Percentiles rank a stretch among this genome's conserved stretches.
Evolutionary conservation across 2,113 vertebrate species (phyloP).

Genomic region (Paracanthobrama guichenoti): DNA sequence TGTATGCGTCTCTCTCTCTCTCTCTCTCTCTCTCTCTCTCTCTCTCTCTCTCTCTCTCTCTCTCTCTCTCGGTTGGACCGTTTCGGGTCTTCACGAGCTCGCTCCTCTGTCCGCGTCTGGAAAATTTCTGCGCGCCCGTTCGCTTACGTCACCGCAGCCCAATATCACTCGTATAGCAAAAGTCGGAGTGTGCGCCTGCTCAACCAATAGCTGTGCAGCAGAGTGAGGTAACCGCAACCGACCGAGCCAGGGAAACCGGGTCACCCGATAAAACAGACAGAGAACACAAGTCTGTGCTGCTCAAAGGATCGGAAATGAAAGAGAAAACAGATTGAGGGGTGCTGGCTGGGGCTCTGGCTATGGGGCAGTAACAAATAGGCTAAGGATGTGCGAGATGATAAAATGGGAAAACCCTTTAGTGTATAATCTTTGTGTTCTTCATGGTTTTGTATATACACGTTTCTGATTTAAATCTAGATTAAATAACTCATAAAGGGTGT

Average conservation of each 20-base stretch:
- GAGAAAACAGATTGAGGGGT: not conserved
- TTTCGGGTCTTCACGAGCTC: not conserved
- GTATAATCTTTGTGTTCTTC: not conserved
- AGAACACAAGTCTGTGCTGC: not conserved
- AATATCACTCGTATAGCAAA: constrained; percentile 7
- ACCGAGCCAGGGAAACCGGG: constrained; percentile 40
- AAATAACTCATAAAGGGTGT: not conserved
- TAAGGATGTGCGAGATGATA: not conserved
- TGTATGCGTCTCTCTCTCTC: constrained; percentile 2
- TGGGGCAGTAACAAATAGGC: not conserved
- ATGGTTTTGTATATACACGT: not conserved
- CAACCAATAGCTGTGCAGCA: constrained; percentile 21
- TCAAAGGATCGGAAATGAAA: not conserved
- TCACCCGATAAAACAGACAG: constrained; percentile 15
- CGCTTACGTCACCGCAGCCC: constrained; percentile 40
- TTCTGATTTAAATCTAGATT: not conserved
- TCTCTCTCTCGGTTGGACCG: constrained; percentile 16
- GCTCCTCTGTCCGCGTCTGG: constrained; percentile 6
- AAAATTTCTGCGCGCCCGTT: constrained; percentile 29
- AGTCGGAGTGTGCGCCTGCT: constrained; percentile 23
- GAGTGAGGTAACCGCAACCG: constrained; percentile 4
- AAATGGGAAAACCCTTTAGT: not conserved
- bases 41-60: constrained; percentile 10
- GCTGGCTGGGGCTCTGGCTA: not conserved
- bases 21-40: constrained; percentile 13